These are phyloP conservation scores for Pelodiscus sinensis DNA, from an alignment of 2,113 vertebrate genomes.

Conservation along the genomic window DNA sequence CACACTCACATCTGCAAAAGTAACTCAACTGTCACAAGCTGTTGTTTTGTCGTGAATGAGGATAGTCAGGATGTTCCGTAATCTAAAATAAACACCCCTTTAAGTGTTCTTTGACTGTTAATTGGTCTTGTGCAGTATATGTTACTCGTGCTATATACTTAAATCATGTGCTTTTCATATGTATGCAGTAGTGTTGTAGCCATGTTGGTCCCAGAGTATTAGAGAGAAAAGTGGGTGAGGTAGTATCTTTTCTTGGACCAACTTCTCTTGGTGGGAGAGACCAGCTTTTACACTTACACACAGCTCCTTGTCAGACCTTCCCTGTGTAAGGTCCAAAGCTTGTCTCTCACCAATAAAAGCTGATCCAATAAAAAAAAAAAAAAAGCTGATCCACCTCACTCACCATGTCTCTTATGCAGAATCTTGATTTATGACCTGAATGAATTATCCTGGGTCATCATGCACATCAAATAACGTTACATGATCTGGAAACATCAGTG, in stretches of 20 bases:
- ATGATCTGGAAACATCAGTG: accelerated
- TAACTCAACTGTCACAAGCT: not conserved
- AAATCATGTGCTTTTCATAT: not conserved
- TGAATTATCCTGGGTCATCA: not conserved
- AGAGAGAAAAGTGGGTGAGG: not conserved
- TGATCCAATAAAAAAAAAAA: not conserved
- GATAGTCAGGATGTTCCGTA: not conserved
- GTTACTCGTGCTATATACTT: not conserved
- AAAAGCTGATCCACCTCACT: not conserved
- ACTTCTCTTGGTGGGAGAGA: not conserved
- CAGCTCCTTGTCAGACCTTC: not conserved
- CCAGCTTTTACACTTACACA: not conserved
- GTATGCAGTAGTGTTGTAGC: not conserved
- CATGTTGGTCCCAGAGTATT: not conserved
- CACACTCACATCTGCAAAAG: not conserved
- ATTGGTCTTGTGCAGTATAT: not conserved
- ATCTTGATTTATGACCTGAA: not conserved
- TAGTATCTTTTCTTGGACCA: not conserved
- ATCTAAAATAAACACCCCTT: not conserved
- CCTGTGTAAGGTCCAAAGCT: not conserved
- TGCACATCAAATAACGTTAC: not conserved
- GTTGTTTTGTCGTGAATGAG: not conserved
- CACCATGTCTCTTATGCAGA: not conserved
- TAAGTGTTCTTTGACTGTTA: not conserved
- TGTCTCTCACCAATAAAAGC: not conserved